phyloP scores from a whole-genome alignment of 2,113 vertebrate species.

The Girardinichthys multiradiatus region DNA sequence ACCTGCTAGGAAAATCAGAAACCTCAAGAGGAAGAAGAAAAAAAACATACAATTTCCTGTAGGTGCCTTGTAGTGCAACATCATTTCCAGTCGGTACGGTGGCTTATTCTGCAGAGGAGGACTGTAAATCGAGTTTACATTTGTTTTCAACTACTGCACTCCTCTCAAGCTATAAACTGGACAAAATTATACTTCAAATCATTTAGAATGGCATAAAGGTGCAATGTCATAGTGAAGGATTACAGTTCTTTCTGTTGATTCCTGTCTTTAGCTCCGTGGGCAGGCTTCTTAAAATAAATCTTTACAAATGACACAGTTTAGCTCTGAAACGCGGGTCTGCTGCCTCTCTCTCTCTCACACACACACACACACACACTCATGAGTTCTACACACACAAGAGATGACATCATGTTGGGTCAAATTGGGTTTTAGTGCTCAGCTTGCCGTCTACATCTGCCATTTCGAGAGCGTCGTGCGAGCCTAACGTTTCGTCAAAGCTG shows the following conservation, averaged over 20 bases:
- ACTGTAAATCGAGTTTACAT: slow-evolving; percentile 1
- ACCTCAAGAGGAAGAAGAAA: slow-evolving; percentile 2
- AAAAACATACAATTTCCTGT: neutral
- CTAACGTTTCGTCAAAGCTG: slow-evolving; percentile 29
- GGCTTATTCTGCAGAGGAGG: slow-evolving; percentile 1
- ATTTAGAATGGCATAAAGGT: slow-evolving; percentile 16
- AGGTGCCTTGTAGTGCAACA: neutral
- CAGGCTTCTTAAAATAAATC: slow-evolving; percentile 25
- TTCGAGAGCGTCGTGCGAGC: slow-evolving; percentile 55
- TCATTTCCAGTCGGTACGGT: neutral
- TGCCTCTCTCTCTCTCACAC: slow-evolving; percentile 33
- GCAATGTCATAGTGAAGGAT: slow-evolving; percentile 15
- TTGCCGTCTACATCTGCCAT: slow-evolving; percentile 61
- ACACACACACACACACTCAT: slow-evolving; percentile 63
- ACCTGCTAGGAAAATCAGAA: neutral
- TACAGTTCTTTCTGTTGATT: slow-evolving; percentile 5
- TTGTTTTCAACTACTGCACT: neutral
- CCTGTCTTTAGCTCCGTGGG: slow-evolving; percentile 1
- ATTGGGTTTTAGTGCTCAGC: slow-evolving; percentile 65
- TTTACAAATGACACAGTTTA: slow-evolving; percentile 43
- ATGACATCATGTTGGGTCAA: slow-evolving; percentile 79
- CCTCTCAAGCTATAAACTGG: neutral
- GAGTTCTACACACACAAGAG: slow-evolving; percentile 59
- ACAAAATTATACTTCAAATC: neutral
- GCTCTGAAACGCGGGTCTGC: slow-evolving; percentile 35